phyloP scores from a whole-genome alignment of 2,888 invertebrate genomes.

The Brenthis daphne region DNA sequence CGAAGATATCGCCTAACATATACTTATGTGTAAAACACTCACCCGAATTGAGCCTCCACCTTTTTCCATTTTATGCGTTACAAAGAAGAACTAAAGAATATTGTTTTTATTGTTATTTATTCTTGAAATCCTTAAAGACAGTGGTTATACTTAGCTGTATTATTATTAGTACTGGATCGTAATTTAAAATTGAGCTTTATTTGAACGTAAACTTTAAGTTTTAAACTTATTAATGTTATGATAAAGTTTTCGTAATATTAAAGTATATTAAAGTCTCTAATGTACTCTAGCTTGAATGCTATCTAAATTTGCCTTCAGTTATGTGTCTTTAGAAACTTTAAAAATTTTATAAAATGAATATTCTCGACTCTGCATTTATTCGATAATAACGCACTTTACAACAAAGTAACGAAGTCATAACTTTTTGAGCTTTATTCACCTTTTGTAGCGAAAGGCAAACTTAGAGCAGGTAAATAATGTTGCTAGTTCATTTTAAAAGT shows the following conservation, averaged over 20 bases:
- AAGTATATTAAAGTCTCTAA: not conserved
- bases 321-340: slow-evolving; percentile 24
- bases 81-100: too few relatives aligned
- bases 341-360: slow-evolving; percentile 30
- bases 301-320: slow-evolving; percentile 35
- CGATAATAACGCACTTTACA: slow-evolving; percentile 28
- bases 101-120: too few relatives aligned
- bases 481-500: slow-evolving; percentile 22
- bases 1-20: too few relatives aligned
- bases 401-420: slow-evolving; percentile 16
- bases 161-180: too few relatives aligned
- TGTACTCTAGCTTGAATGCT: slow-evolving; percentile 30
- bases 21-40: too few relatives aligned
- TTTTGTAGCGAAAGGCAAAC: slow-evolving; percentile 19
- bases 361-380: slow-evolving; percentile 28
- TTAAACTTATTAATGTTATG: too few relatives aligned
- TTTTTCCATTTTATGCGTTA: too few relatives aligned
- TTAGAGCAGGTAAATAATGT: slow-evolving; percentile 28
- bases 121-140: too few relatives aligned
- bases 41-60: too few relatives aligned
- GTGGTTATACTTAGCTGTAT: too few relatives aligned
- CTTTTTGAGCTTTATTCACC: slow-evolving; percentile 25
- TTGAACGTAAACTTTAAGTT: too few relatives aligned
- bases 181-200: too few relatives aligned
- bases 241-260: not conserved